phyloP scores from a whole-genome alignment of 2,888 invertebrate species.

The Cerastoderma edule region DNA sequence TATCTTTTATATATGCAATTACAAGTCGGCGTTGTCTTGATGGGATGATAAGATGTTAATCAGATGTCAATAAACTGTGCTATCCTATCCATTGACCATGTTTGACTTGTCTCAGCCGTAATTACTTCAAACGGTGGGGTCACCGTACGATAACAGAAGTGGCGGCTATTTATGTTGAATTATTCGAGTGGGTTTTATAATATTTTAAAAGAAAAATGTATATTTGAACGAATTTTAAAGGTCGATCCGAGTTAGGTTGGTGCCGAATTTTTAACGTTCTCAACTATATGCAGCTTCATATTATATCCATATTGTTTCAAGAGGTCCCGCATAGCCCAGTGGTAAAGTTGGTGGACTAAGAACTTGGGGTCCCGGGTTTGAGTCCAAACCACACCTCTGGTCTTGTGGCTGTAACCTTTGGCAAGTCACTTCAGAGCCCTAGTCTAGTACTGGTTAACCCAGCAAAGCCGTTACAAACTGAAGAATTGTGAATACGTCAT shows the following conservation, averaged over 20 bases:
- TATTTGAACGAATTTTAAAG: background rate
- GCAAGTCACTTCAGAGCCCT: too few relatives aligned
- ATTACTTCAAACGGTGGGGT: background rate
- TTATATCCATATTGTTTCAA: too few relatives aligned
- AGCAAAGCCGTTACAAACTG: too few relatives aligned
- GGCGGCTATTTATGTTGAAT: background rate
- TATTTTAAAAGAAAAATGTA: background rate
- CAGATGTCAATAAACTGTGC: conserved; percentile 17
- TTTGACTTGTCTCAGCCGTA: too few relatives aligned
- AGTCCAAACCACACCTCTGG: too few relatives aligned
- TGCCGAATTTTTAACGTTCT: background rate
- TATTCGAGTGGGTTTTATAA: too few relatives aligned
- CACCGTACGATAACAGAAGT: background rate
- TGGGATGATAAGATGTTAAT: conserved; percentile 10
- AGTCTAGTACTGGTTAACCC: too few relatives aligned
- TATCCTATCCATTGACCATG: background rate
- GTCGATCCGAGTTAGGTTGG: background rate
- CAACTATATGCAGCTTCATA: background rate
- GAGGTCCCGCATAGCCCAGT: too few relatives aligned
- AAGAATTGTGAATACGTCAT: too few relatives aligned
- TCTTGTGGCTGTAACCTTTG: too few relatives aligned
- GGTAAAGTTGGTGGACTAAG: too few relatives aligned
- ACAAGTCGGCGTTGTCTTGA: conserved; percentile 7
- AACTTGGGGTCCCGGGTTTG: too few relatives aligned
- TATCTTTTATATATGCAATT: conserved; percentile 24